Evolutionary conservation across 2,113 vertebrate species (phyloP), one percentile per base, ranked within the genome.

Genomic region (Procavia capensis): DNA sequence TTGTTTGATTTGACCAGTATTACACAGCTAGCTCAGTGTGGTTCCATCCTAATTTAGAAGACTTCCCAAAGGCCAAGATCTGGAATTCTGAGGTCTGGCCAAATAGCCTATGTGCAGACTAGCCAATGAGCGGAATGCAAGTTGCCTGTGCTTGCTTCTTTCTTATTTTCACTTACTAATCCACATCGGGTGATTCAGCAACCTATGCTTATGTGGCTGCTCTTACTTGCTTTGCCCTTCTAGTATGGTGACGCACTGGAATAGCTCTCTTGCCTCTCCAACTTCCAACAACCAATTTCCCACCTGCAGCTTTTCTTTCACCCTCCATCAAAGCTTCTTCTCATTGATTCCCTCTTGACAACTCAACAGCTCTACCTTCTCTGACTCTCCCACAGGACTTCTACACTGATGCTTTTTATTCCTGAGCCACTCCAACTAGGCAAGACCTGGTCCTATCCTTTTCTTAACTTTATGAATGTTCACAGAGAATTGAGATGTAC

Each of bases 291-390:
- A 80, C 20, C 1, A 54, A 70, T 82, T 57, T 85, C 25, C 39
- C 90, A 31, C 25, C 43, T 78, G 47, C 0, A 72, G 22, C 0
- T 36, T 16, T 29, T 19, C 61, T 45, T 19, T 3, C 10, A n/a
- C 22, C 25, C 22, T 54, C 27, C 39, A 47, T 82, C 6, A 31
- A 66, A 31, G 11, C 24, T 36, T 83, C 6, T 43, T 86, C 64
- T 57, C 29, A 59, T 6, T 9, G 25, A 68, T 83, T 61, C 8
- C n/a, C 4, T 9, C 22, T 76, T 13, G 0, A 78, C 76, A 19
- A 19, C 9, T 4, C 41, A 2, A 20, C 1, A 25, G 25, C 0
- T 24, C 34, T 19, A 4, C 9, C 22, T 72, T 11, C 27, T 57
- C 45, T 87, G 14, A 41, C 76, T 90, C 29, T 90, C 39, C 29